Evolutionary conservation across 1,140 invertebrate genomes (phyloP), one percentile per base, ranked within the genome.

Genomic region (Drosophila hydei): DNA sequence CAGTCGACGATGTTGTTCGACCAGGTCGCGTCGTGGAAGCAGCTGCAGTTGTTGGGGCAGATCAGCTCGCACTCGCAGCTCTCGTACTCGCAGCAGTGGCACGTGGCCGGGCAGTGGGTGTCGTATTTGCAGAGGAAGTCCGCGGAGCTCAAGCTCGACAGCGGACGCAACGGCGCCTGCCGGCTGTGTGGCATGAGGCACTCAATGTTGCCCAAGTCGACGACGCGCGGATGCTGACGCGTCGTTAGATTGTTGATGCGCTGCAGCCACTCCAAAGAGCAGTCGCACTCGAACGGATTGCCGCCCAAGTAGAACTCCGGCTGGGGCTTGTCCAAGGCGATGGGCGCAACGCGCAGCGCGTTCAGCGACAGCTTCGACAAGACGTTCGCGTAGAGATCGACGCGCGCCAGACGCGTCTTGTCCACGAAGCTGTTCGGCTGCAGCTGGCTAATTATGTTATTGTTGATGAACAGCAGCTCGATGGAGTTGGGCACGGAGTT

Each of bases 251-350:
- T 93, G 92, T 97, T 96, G 76, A 97, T 96, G 42, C 96, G 92
- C 77, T 97, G 95, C 68, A 97, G 92, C 96, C 96, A 97, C 92
- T 97, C 96, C 93, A 96, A 96, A 62, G 95, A 95, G 85, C 96
- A 96, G 91, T 97, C 96, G 91, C 96, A 97, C 65, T 95, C 94
- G 87, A 97, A 97, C n/a, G 96, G 96, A 92, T 97, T 97, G 18
- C 95, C 95, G 16, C 96, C 96, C 38, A 97, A 94, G 90, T 96
- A 97, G 92, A 97, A 97, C 84, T 97, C 95, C 0, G 96, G 96
- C 48, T 97, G 91, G 11, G 94, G 92, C 50, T 94, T 93, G 56
- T 93, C 93, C 33, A 92, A 90, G 3, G 93, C 91, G 36, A 96
- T 93, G 62, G 94, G 94, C 0, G 93, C 92, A 59, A 97, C 92